Conservation (phyloP, 1,140 invertebrate genomes). For the Anoplolepis gracilipes region DNA sequence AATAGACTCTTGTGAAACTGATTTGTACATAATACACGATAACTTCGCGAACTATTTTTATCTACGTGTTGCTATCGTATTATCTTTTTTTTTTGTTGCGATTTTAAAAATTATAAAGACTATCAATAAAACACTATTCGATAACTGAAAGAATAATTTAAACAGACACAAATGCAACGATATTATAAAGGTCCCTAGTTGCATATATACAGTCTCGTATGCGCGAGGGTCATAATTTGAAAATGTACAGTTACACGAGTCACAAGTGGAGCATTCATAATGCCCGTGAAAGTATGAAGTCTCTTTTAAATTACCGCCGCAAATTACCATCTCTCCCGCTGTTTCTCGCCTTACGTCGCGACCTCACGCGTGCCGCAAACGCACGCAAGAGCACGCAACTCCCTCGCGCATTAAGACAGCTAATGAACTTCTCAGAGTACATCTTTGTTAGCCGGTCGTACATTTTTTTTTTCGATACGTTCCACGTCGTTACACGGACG, state of each 20-base stretch:
- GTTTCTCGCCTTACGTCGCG: conserved; percentile 39
- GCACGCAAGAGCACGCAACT: conserved; percentile 62
- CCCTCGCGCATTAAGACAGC: conserved; percentile 62
- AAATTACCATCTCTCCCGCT: conserved; percentile 66
- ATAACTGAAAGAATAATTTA: conserved; percentile 39
- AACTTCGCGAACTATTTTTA: conserved; percentile 6
- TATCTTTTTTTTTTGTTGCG: no score
- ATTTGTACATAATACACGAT: not conserved
- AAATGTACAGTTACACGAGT: conserved; percentile 58
- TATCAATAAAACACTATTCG: not conserved
- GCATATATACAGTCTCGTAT: not conserved
- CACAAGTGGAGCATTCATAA: conserved; percentile 55
- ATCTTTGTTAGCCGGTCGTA: conserved; percentile 22
- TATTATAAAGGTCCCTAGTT: not conserved
- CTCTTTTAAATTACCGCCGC: conserved; percentile 61
- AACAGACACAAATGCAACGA: conserved; percentile 3
- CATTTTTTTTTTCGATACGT: conserved; percentile 59
- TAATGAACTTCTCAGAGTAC: conserved; percentile 65
- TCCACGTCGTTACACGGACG: conserved; percentile 46
- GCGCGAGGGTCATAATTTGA: not conserved
- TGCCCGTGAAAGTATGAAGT: conserved; percentile 63
- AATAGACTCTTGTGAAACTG: conserved; percentile 28
- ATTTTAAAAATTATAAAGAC: no score
- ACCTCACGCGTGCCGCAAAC: conserved; percentile 62
- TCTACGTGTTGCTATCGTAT: not conserved